Evolutionary conservation across 2,113 vertebrate species (phyloP), one percentile per base, ranked within the genome.

Genomic region (Todiramphus saurophagus): DNA sequence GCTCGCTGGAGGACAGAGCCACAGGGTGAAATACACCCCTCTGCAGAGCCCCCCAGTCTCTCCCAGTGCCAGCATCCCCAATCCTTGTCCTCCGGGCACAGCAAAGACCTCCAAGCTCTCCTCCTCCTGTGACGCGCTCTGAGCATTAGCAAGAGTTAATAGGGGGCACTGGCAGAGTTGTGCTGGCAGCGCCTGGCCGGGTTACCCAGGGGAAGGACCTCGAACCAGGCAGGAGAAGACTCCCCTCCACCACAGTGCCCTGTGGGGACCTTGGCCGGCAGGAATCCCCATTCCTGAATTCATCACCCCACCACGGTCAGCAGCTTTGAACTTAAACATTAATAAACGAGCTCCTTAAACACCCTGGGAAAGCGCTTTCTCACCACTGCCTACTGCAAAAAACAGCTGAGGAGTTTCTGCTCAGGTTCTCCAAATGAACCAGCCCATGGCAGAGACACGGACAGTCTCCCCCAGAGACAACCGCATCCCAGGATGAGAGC

Each of bases 201-300:
- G 53, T 8, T 27, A 20, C 17, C 50, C 44, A 0, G 1, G 35
- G 68, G 23, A 74, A 55, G 56, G 48, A 10, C 18, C 56, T 30
- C 2, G 13, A 39, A 7, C 30, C 0, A 1, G 55, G 85, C 78
- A 62, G 90, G 35, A 44, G 82, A 17, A 39, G n/a, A 8, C 2
- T 30, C 4, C 2, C 19, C 37, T 5, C 44, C 17, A 0, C 7
- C 2, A 0, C 1, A 1, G 28, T 46, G 77, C 88, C 46, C 50
- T 5, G 1, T 0, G 1, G 80, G 33, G 33, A 53, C 56, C 66
- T 8, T 1, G 2, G 4, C 23, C 75, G 27, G 64, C 25, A 37
- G 13, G 63, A 58, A 56, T 48, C 37, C 37, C 51, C 0, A 1
- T 73, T 59, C 62, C 77, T 1, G 1, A n/a, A n/a, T 6, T 19